Conservation (phyloP, 2,888 invertebrate genomes). For the Rhagium mordax region DNA sequence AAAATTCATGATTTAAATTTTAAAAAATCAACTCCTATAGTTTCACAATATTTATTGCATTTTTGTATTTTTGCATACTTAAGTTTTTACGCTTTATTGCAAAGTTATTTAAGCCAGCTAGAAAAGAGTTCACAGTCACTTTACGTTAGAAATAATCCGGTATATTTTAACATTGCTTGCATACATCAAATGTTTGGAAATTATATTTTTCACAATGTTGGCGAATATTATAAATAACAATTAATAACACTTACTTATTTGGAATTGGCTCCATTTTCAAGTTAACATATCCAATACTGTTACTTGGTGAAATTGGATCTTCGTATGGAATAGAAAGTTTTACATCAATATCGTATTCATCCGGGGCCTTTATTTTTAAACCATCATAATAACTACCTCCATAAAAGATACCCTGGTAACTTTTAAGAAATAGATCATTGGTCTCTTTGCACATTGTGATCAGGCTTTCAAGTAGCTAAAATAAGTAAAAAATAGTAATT, state of each 20-base stretch:
- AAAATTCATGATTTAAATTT: too few species aligned
- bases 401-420: conserved; percentile 65
- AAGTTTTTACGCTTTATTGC: too few species aligned
- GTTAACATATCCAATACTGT: conserved; percentile 33
- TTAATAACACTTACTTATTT: not conserved
- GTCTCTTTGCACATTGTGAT: not conserved
- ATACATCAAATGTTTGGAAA: too few species aligned
- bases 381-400: conserved; percentile 76
- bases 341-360: conserved; percentile 75
- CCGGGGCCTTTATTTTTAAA: conserved; percentile 73
- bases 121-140: too few species aligned
- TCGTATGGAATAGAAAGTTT: conserved; percentile 9
- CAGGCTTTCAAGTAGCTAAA: not conserved
- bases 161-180: too few species aligned
- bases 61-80: too few species aligned
- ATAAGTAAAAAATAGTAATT: not conserved
- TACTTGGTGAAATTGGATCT: conserved; percentile 20
- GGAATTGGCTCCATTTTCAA: not conserved
- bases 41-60: too few species aligned
- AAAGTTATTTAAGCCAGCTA: too few species aligned
- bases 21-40: too few species aligned
- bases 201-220: too few species aligned
- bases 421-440: conserved; percentile 57
- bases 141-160: too few species aligned
- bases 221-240: too few species aligned